Evolutionary conservation across 2,797 vertebrate genomes (phyloP).

Genomic region (Hylomyscus alleni): DNA sequence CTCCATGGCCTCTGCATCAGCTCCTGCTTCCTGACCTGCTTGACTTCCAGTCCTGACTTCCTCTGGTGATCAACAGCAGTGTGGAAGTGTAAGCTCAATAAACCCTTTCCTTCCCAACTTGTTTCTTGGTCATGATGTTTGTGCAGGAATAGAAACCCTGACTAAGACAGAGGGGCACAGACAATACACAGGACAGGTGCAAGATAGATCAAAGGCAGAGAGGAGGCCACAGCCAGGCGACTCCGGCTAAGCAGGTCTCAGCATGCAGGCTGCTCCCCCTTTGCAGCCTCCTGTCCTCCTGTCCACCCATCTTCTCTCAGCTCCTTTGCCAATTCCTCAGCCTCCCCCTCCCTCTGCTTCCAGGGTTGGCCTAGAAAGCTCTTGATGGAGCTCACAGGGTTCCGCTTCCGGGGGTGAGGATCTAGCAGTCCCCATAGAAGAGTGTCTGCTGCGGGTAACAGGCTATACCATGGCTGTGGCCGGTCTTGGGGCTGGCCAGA

Average conservation of each 20-base stretch:
- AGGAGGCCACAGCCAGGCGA: neutral
- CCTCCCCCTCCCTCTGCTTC: conserved; percentile 84
- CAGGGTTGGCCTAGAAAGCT: conserved; percentile 92
- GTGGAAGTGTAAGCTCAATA: too few relatives aligned
- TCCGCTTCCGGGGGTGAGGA: conserved; percentile 89
- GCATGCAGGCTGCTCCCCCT: too few relatives aligned
- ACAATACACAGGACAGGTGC: accelerated
- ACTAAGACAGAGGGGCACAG: too few relatives aligned
- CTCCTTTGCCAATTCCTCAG: conserved; percentile 83
- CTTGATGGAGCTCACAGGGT: conserved; percentile 90
- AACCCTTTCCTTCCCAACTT: too few relatives aligned
- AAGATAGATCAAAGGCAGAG: too few relatives aligned
- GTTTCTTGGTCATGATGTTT: too few relatives aligned
- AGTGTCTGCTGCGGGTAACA: conserved; percentile 90
- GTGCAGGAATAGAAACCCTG: too few relatives aligned
- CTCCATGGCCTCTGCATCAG: too few relatives aligned
- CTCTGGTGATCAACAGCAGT: too few relatives aligned
- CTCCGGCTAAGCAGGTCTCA: neutral
- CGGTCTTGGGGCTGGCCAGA: conserved; percentile 86
- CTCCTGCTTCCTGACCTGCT: too few relatives aligned
- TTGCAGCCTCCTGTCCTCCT: neutral
- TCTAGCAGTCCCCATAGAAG: conserved; percentile 92
- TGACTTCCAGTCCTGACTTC: too few relatives aligned
- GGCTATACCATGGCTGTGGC: conserved; percentile 92
- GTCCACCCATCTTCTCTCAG: conserved; percentile 50